Evolutionary conservation across 2,113 vertebrate species (phyloP), one percentile per base, ranked within the genome.

Genomic region (Chrysochloris asiatica): DNA sequence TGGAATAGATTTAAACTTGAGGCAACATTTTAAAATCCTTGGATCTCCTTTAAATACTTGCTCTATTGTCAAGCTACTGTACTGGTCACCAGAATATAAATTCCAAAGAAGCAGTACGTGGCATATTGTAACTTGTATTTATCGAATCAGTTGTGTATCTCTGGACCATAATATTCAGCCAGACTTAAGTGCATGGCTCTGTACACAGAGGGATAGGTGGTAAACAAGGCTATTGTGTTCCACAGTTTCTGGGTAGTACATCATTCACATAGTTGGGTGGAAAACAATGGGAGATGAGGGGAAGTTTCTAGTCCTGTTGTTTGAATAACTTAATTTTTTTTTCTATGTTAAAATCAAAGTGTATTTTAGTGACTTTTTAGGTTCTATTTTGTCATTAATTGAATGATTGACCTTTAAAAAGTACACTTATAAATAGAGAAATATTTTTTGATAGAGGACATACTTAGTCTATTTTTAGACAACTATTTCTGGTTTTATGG

Each of bases 371-470:
- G 38, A 9, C 54, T 84, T 17, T 48, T 73, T 63, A 56, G 3
- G 0, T 50, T 85, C 61, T 63, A 7, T 83, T 83, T 41, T 88
- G 33, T 26, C 84, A 63, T 84, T 88, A 80, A 91, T 24, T 47
- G 83, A 90, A 79, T 86, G 67, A 43, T 50, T 90, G 59, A 75
- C 73, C 48, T 90, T 94, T 36, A 80, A 89, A 93, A 86, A n/a
- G 41, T 65, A 86, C 22, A 75, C 28, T 10, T 65, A 24, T 19
- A 45, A 71, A 3, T 30, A 83, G 50, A 76, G 13, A 78, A 76
- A 45, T 71, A 17, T 28, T 69, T 83, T 87, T 83, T 79, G 33
- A 92, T 54, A 90, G 79, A 86, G 67, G 36, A 75, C 54, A 1
- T 50, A 26, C 78, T 90, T n/a, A 17, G 13, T 43, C 13, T 61